Percentiles rank a stretch among this genome's conserved stretches.
phyloP scores from a whole-genome alignment of 2,113 vertebrate species.

The Manacus vitellinus region DNA sequence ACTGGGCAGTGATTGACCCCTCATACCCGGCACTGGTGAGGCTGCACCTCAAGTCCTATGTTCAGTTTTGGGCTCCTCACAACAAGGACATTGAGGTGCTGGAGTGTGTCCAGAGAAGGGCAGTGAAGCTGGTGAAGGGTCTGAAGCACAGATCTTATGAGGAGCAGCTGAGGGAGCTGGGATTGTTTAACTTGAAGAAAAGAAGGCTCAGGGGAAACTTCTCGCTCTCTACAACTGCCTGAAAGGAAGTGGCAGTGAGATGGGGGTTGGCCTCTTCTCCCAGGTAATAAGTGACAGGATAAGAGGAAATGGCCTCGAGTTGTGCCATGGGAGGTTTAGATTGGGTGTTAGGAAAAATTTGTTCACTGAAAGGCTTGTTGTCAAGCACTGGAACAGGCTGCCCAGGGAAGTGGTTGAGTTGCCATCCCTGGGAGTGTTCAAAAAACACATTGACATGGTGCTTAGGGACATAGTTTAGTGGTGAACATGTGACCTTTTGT shows the following conservation, averaged over 20 bases:
- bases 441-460: not conserved
- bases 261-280: rapidly evolving
- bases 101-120: not conserved
- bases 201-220: not conserved
- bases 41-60: not conserved
- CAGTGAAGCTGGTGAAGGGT: rapidly evolving
- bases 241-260: not conserved
- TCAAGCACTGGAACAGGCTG: not conserved
- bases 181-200: not conserved
- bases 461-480: not conserved
- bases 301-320: not conserved
- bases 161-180: not conserved
- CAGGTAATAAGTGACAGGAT: not conserved
- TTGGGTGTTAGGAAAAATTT: not conserved
- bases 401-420: not conserved
- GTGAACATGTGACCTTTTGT: not conserved
- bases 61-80: not conserved
- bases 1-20: rapidly evolving
- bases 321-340: not conserved
- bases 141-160: not conserved
- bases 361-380: not conserved
- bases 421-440: not conserved
- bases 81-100: not conserved
- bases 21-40: rapidly evolving
- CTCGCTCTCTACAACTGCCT: not conserved